Conservation (phyloP, 2,888 invertebrate species). For the Neocrepidodera transversa region DNA sequence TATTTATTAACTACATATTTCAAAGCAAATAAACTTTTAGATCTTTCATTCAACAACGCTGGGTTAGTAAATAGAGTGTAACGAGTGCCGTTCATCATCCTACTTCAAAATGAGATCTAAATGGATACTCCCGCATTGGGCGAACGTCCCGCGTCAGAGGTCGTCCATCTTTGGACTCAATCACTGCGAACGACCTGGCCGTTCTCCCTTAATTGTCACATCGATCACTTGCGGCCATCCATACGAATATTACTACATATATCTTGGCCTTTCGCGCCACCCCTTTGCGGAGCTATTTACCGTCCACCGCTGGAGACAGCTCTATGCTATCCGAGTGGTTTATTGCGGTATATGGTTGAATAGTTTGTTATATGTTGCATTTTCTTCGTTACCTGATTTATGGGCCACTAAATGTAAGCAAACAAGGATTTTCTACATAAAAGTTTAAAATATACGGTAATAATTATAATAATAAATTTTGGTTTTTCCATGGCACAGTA, state of each 20-base stretch:
- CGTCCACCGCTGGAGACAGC: conserved; percentile 24
- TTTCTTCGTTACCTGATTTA: conserved; percentile 13
- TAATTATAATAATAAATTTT: no score
- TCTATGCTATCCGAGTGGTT: conserved; percentile 22
- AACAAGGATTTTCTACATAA: no score
- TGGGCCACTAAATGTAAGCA: no score
- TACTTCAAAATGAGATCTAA: conserved; percentile 26
- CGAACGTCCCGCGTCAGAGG: conserved; percentile 34
- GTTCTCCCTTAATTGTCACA: conserved; percentile 54
- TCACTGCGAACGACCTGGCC: conserved; percentile 51
- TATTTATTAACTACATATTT: no score
- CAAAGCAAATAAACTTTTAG: no score
- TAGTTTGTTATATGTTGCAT: conserved; percentile 20
- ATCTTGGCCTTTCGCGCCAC: conserved; percentile 41
- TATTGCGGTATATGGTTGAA: conserved; percentile 30
- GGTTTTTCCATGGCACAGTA: no score
- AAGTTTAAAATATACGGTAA: no score
- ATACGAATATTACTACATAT: conserved; percentile 52
- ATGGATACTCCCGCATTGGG: conserved; percentile 26
- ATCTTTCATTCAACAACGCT: no score
- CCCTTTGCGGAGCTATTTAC: conserved; percentile 29
- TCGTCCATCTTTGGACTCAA: conserved; percentile 53
- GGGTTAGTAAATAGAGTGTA: no score
- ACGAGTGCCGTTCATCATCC: conserved; percentile 24
- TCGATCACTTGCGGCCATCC: conserved; percentile 52